Evolutionary conservation across 2,888 invertebrate species (phyloP).

Genomic region (Nomada flava): DNA sequence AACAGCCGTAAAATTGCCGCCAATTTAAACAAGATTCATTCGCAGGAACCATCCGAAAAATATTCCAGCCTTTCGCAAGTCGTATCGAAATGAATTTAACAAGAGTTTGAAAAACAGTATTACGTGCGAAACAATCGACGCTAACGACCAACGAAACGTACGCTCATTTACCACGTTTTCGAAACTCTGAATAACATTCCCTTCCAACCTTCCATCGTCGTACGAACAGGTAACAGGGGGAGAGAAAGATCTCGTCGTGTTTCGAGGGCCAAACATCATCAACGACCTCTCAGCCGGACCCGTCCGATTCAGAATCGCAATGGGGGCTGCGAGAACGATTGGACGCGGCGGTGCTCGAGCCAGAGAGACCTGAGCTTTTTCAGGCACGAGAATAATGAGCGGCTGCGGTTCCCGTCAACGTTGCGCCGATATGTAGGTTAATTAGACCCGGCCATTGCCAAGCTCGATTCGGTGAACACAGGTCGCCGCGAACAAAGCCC

Average conservation of each 20-base stretch:
- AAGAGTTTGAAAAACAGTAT: too few species aligned
- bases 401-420: constrained; percentile 35
- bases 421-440: constrained; percentile 57
- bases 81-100: too few species aligned
- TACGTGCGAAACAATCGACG: too few species aligned
- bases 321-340: constrained; percentile 1
- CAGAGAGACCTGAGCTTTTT: constrained; percentile 16
- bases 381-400: constrained; percentile 47
- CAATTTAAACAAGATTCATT: too few species aligned
- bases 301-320: constrained; percentile 23
- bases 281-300: neutral
- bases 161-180: too few species aligned
- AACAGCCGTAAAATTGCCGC: too few species aligned
- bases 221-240: too few species aligned
- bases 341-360: neutral
- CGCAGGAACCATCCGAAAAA: too few species aligned
- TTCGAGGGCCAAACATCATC: neutral
- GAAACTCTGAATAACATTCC: neutral
- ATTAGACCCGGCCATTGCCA: constrained; percentile 40
- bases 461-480: constrained; percentile 25
- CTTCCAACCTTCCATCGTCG: neutral
- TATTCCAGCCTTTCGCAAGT: too few species aligned
- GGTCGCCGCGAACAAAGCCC: constrained; percentile 13
- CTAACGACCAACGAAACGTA: too few species aligned
- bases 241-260: neutral